Base-by-base conservation (phyloP, 2,888 invertebrate species). In the Drosophila emarginata region DNA sequence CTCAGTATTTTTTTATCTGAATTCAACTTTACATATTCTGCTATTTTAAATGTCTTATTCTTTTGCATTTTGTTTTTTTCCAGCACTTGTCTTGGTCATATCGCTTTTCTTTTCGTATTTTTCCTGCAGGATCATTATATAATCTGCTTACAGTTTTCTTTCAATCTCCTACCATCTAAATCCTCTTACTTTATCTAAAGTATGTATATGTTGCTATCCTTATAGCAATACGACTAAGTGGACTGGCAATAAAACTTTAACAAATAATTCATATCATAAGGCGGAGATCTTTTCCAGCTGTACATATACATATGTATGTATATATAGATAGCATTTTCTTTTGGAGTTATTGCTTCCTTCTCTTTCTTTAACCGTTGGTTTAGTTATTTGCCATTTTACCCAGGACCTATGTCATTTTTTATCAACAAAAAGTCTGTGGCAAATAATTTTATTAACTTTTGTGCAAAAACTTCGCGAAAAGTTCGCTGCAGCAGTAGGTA, bases 371-470 rank as follows among this genome's bases (percentile, higher is more conserved):
- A 32, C 50, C 15, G 32, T 56, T 61, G 52, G 68, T 72, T 66
- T 87, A 78, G 78, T 77, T 87, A 80, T 81, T 75, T 66, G 77
- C 63, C 63, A 75, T 73, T 78, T 75, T 75, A 54, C 71, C 76
- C 63, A 68, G 26, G 74, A 71, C 68, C 57, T 71, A 74, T 85
- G 80, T 81, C 88, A 87, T 87, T 86, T 89, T 32, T 89, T 89
- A 89, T 89, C 87, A 88, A 87, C 75, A 21, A 45, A 45, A 45
- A 45, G 88, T 85, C 85, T 85, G 89, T 84, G 80, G 88, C 89
- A 86, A 86, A 87, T 88, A 89, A 89, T 89, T 89, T 88, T 88
- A 89, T 89, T 88, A 89, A 88, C 86, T 88, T 89, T 32, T 88
- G 45, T 76, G 76, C 74, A 56, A 74, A 76, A 82, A 78, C 74